phyloP scores from a whole-genome alignment of 1,140 invertebrate species.

The Potamilus streckersoni region DNA sequence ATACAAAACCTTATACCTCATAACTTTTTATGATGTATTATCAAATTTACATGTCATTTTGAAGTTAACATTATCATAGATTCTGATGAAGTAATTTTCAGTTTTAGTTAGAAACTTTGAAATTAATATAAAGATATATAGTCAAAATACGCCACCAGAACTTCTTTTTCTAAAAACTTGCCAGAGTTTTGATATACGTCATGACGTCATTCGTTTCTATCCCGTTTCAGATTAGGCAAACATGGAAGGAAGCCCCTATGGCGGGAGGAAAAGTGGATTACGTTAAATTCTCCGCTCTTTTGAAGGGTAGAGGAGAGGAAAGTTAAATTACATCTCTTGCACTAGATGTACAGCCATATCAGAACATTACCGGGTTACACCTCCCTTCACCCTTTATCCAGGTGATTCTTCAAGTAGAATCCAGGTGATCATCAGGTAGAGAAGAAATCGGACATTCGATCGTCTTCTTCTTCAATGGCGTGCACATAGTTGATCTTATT shows the following conservation, averaged over 20 bases:
- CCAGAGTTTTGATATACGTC: background rate
- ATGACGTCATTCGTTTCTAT: conserved; percentile 1
- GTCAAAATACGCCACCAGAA: background rate
- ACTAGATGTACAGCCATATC: conserved; percentile 27
- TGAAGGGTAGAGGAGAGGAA: conserved; percentile 31
- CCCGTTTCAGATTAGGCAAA: conserved; percentile 80
- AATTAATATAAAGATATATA: background rate
- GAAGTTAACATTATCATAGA: too few species aligned
- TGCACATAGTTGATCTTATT: conserved; percentile 11
- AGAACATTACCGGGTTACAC: conserved; percentile 31
- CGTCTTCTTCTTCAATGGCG: conserved; percentile 15
- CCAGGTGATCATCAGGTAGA: conserved; percentile 24
- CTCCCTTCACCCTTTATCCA: conserved; percentile 8
- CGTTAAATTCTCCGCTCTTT: conserved; percentile 82
- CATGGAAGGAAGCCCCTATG: conserved; percentile 95
- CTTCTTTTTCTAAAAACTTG: background rate
- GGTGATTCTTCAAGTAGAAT: conserved; percentile 29
- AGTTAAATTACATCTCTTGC: conserved; percentile 5
- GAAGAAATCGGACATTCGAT: background rate
- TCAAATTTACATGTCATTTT: background rate
- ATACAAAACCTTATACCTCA: background rate
- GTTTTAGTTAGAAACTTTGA: background rate
- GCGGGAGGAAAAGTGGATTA: conserved; percentile 95
- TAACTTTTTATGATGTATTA: too few species aligned
- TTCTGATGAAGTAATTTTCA: background rate